phyloP scores from a whole-genome alignment of 2,113 vertebrate species.

The Oryctolagus cuniculus region DNA sequence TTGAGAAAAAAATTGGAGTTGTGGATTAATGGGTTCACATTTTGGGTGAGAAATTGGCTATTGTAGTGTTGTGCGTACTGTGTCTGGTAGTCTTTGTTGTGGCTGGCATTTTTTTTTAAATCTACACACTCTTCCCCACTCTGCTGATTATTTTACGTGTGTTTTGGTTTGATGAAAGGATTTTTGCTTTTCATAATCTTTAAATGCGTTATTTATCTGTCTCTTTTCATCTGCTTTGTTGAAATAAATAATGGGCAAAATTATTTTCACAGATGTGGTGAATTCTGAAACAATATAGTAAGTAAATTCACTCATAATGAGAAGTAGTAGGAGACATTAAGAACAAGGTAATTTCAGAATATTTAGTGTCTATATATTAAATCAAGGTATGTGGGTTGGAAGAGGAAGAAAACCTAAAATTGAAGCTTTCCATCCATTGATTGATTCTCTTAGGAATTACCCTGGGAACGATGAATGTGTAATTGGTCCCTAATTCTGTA shows the following conservation, averaged over 20 bases:
- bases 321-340: conserved; percentile 45
- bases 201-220: conserved; percentile 17
- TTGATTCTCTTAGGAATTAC: conserved; percentile 57
- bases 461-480: conserved; percentile 39
- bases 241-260: conserved; percentile 52
- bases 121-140: conserved; percentile 21
- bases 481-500: conserved; percentile 40
- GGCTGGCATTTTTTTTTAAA: conserved; percentile 64
- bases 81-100: conserved; percentile 82
- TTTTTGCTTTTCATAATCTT: conserved; percentile 54
- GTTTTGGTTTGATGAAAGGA: conserved; percentile 60
- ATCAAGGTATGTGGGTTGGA: conserved; percentile 36
- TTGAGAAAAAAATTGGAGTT: conserved; percentile 52
- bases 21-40: conserved; percentile 69
- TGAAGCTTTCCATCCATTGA: conserved; percentile 31
- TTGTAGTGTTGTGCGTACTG: conserved; percentile 70
- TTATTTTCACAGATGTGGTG: conserved; percentile 55
- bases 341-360: conserved; percentile 27
- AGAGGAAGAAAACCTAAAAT: conserved; percentile 52
- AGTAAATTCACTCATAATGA: conserved; percentile 53
- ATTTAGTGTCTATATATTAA: conserved; percentile 50
- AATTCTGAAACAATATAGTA: conserved; percentile 57
- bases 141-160: conserved; percentile 45
- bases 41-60: conserved; percentile 54
- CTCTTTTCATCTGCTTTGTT: conserved; percentile 17